These are phyloP conservation scores for Drepana arcuata DNA, from an alignment of 1,140 invertebrate species.

Conservation along the genomic window DNA sequence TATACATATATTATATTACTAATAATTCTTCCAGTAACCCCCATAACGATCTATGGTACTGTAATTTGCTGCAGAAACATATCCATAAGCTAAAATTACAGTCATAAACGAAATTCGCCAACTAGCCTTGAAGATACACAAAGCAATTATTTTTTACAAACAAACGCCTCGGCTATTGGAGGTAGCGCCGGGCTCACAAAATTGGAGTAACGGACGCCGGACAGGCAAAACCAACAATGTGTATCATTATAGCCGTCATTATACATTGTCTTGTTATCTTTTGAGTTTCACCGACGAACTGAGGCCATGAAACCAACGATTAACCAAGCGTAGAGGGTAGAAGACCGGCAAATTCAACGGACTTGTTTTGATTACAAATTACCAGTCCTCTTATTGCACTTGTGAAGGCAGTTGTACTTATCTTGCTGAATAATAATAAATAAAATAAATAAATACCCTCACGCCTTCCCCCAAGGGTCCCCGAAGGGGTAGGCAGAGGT, in stretches of 20 bases:
- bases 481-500: no score
- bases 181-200: conserved; percentile 5
- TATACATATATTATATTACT: background rate
- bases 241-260: conserved; percentile 46
- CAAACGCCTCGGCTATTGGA: no score
- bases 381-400: background rate
- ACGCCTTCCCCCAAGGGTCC: no score
- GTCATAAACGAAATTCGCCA: background rate
- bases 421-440: no score
- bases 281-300: conserved; percentile 35
- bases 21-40: no score
- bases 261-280: conserved; percentile 50
- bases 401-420: no score
- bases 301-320: conserved; percentile 19
- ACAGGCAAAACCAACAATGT: conserved; percentile 35
- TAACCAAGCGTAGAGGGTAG: no score
- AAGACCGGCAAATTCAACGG: background rate
- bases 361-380: background rate
- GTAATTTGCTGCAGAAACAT: background rate
- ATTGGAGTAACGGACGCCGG: conserved; percentile 5
- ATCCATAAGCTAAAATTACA: no score
- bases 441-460: no score
- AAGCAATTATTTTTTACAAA: no score
- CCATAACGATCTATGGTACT: no score
- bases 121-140: background rate